Evolutionary conservation across 2,888 invertebrate genomes (phyloP), one percentile per base, ranked within the genome.

Genomic region (Colletes collaris): DNA sequence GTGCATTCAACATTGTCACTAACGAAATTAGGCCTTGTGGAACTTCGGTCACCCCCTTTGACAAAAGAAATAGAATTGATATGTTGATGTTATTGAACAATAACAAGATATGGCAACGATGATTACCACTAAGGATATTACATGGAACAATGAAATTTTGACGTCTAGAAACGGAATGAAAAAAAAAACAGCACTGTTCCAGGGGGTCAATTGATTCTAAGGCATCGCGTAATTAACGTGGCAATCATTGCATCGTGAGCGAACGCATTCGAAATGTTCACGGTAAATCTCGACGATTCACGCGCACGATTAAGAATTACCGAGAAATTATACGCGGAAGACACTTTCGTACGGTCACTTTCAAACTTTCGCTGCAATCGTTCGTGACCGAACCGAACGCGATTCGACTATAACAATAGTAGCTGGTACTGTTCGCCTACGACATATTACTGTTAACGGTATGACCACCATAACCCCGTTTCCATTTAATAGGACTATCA

Each of bases 21-120:
- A 78, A 76, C 73, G 76, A 83, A 88, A 85, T 85, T 86, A 86
- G 87, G 84, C 87, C 88, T 84, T 82, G 83, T 74, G 65, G 81
- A 87, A 85, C 85, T 87, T 88, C 84, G 83, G 87, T 91, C 89
- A 91, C 89, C 90, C 90, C 88, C 90, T 92, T 83, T 8, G 68
- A 64, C 79, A 75, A 65, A 80, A 50, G 50, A 69, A 74, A 40
- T 52, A 52, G 13, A 62, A 62, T n/a, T n/a, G 8, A 50, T 37
- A 44, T 11, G 40, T 44, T 6, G 64, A 8, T 40, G n/a, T 13
- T 19, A n/a, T 3, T 1, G n/a, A 52, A 46, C 4, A 11, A 16
- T 4, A 5, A 63, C 19, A 46, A 53, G 49, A 49, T 4, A 40
- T n/a, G 10, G 13, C 7, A 44, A 7, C 27, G 11, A 16, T 11